These are phyloP conservation scores for Cactoblastis cactorum DNA, from an alignment of 2,888 invertebrate species.

Conservation along the genomic window DNA sequence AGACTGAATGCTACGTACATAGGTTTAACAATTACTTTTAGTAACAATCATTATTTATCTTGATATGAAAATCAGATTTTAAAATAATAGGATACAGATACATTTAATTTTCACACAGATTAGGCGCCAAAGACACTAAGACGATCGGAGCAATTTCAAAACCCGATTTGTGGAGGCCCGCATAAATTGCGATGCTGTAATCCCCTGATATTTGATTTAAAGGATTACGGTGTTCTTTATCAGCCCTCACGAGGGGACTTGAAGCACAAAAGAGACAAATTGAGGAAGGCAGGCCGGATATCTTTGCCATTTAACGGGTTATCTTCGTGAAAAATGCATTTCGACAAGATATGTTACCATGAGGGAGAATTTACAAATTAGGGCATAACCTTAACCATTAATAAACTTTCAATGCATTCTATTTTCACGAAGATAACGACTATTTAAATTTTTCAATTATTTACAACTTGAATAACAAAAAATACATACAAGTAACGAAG, in stretches of 20 bases:
- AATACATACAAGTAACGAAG: background rate
- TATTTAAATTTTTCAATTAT: background rate
- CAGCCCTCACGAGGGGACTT: constrained; percentile 45
- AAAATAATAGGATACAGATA: background rate
- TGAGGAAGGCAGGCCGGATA: constrained; percentile 40
- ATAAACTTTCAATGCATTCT: no score
- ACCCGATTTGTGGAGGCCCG: constrained; percentile 35
- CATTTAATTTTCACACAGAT: background rate
- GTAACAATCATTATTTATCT: background rate
- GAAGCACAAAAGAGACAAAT: constrained; percentile 49
- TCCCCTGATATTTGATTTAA: constrained; percentile 60
- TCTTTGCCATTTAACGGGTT: constrained; percentile 9
- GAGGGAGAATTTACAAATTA: background rate
- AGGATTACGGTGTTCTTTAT: constrained; percentile 63
- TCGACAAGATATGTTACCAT: background rate
- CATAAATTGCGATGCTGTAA: constrained; percentile 47
- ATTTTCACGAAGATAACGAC: no score
- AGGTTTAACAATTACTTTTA: background rate
- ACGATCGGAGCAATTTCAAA: constrained; percentile 15
- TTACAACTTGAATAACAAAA: background rate
- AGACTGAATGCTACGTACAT: background rate
- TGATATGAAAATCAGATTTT: background rate
- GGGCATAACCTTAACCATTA: background rate
- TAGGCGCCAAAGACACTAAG: background rate
- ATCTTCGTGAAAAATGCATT: constrained; percentile 13